Evolutionary conservation across 2,888 invertebrate species (phyloP), one percentile per base, ranked within the genome.

Genomic region (Cyclophora punctaria): DNA sequence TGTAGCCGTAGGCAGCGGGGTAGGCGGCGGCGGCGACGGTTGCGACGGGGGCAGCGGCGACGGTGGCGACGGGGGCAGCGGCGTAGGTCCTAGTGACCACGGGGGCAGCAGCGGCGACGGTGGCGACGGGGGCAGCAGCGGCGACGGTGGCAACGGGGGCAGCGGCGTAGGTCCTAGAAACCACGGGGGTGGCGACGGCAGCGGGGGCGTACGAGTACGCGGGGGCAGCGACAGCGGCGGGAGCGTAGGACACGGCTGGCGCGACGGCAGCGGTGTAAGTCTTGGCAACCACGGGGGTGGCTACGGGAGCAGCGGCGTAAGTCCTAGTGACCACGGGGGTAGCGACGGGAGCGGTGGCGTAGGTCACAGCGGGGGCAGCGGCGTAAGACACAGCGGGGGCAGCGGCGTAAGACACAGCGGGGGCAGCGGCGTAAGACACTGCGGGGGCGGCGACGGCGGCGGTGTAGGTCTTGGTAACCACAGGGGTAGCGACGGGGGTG

Each of bases 371-470:
- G 4, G 54, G 48, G 5, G 48, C 34, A 7, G 58, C 47, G 35
- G 52, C 34, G 7, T 57, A 48, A 42, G 47, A 43, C 4, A 37
- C 35, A 5, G 49, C 5, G 37, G 37, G 4, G 37, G 37, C 37
- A 5, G 4, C 4, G 2, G 37, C 57, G 50, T 71, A 65, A 50
- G 71, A 64, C n/a, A 64, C 44, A 1, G 69, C 69, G 2, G 47
- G 42, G 37, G 51, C 44, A n/a, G 46, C 47, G 46, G 20, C 40
- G 20, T 20, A 5, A 33, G 44, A 20, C 7, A 34, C 7, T 34
- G 49, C 52, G 40, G 51, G 44, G 7, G 51, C 47, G 44, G 43
- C 43, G 5, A 41, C 6, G 5, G 41, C 41, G n/a, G 41, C 41
- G 43, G 43, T 7, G 7, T 7, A 43, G 20, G 43, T 5, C 6